Base-by-base conservation (phyloP, 2,113 vertebrate genomes). In the Macrotis lagotis region DNA sequence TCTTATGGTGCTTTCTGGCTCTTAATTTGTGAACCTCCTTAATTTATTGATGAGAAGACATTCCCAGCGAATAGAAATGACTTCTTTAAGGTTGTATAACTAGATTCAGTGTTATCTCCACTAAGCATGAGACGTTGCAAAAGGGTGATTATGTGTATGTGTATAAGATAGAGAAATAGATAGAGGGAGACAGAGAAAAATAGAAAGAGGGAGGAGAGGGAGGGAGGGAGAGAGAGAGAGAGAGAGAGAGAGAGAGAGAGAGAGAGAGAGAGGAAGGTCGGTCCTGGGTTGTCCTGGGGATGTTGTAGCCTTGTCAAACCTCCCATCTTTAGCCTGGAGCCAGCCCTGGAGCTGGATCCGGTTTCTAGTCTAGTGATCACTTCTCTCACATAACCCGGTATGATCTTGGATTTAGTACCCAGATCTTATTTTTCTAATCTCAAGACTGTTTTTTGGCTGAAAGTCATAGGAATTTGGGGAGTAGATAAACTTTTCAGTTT, bases 371-470 rank as follows among this genome's bases (percentile, higher is more conserved):
- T 14, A 52, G 9, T 12, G 28, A 55, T 89, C 74, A 93, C 19
- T 31, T 47, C 92, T 66, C 92, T 52, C 49, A 49, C 50, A 88
- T 90, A 90, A 47, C 59, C 48, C 44, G 51, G 94, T 3, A 10
- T 25, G 88, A 90, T 24, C 8, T 47, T 90, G 92, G 51, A 31
- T 91, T 48, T 50, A 83, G 50, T 1, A 52, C 51, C 92, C n/a
- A 31, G 31, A 48, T 44, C n/a, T 51, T 90, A 51, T 48, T 25
- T 55, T 92, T 83, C 88, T 49, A 90, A 49, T 88, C 95, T 88
- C 90, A 90, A 94, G 74, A 92, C 48, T 48, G 90, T 31, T 93
- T 66, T 92, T 94, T 83, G 66, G 89, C 74, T 16, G 16, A 93
- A 52, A 8, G 51, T 74, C 25, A 2, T 48, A 94, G 92, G 91